Conservation (phyloP, 2,797 vertebrate species). For the Octomys mimax region DNA sequence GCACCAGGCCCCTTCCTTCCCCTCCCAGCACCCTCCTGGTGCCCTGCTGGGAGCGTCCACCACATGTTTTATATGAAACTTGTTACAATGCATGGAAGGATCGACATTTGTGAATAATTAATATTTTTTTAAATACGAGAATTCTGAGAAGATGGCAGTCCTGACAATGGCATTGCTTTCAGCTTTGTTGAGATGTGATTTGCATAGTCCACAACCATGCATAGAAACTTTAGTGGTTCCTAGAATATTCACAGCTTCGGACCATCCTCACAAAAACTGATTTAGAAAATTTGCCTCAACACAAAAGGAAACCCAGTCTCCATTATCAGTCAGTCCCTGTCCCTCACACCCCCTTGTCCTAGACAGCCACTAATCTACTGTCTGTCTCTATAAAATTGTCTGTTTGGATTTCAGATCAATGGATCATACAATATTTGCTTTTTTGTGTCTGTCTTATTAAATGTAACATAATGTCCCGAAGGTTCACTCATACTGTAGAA, state of each 20-base stretch:
- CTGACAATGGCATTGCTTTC: neutral
- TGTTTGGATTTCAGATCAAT: neutral
- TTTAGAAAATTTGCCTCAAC: neutral
- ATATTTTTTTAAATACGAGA: neutral
- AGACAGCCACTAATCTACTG: neutral
- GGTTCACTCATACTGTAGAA: neutral
- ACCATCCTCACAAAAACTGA: neutral
- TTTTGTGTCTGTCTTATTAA: neutral
- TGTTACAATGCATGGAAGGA: neutral
- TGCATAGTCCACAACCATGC: too few species aligned
- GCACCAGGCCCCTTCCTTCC: neutral
- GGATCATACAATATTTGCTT: neutral
- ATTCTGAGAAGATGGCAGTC: neutral
- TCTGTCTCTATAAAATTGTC: neutral
- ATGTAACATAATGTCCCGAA: neutral
- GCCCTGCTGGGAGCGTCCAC: neutral
- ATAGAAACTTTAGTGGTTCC: neutral
- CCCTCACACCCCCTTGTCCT: neutral
- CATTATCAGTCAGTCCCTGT: neutral
- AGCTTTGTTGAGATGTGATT: neutral
- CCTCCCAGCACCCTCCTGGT: accelerated
- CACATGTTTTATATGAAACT: neutral
- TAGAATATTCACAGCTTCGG: neutral
- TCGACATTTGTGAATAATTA: neutral
- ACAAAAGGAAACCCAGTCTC: neutral